Base-by-base conservation (phyloP, 2,888 invertebrate species). In the Caenorhabditis wallacei region DNA sequence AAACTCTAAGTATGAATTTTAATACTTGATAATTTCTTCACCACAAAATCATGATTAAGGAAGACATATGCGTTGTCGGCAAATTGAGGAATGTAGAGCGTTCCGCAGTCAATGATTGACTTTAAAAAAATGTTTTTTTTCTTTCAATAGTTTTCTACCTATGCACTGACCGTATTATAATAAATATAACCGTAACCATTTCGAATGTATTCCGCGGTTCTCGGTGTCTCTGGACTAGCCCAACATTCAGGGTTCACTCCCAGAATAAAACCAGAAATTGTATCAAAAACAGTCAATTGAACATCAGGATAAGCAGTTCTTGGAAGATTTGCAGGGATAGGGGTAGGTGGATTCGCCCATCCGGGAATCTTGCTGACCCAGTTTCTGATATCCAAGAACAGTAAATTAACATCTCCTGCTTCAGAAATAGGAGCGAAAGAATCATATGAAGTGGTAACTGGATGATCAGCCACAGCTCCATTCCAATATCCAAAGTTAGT, bases 261-360 rank as follows among this genome's bases (percentile, higher is more conserved):
- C 11, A 64, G 18, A 40, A 82, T 82, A 48, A 82, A 82, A 8
- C 76, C 82, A 40, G 76, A 71, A 5, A 82, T 61, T n/a, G 76
- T 76, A 20, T 76, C 76, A 40, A 82, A 82, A 10, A 76, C 63
- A 16, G 71, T 66, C 8, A 82, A 46, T 1, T 54, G 10, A 13
- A 61, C 53, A 68, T 76, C 76, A 2, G 76, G 76, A 61, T 82
- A 82, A 0, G 71, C 70, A n/a, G 46, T 48, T 54, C 61, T 40
- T 26, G 82, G 82, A 11, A 79, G 40, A 20, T 94, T 93, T 2
- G 89, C 88, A 0, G 95, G 95, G 0, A 94, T 92, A 1, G 82
- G 24, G 13, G 82, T 26, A n/a, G 88, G 88, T 2, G 80, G 75
- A 56, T 80, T 68, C 8, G 76, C 35, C 84, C 84, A 85, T 24